Conservation (phyloP, 2,888 invertebrate genomes). For the Troides helena region DNA sequence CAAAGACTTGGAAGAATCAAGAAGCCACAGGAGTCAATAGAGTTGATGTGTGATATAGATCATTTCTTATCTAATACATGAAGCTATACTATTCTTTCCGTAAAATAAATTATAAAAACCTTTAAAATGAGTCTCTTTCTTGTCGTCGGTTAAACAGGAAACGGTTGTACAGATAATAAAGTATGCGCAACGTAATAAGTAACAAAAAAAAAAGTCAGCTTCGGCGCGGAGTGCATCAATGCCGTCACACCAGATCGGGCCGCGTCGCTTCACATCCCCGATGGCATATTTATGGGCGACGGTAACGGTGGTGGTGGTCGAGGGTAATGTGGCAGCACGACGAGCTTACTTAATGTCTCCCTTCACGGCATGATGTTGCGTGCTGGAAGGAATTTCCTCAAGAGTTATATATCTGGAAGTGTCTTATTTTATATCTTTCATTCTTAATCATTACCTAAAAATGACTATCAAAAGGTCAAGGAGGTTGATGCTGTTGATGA, state of each 20-base stretch:
- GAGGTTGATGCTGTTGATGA: too few relatives aligned
- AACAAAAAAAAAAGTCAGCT: neutral
- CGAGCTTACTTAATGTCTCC: conserved; percentile 52
- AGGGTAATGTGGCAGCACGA: conserved; percentile 57
- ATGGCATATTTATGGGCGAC: conserved; percentile 32
- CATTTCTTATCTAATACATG: too few relatives aligned
- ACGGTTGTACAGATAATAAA: neutral
- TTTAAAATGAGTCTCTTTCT: too few relatives aligned
- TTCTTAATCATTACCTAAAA: too few relatives aligned
- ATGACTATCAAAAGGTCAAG: too few relatives aligned
- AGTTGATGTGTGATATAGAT: too few relatives aligned
- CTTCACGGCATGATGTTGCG: conserved; percentile 53
- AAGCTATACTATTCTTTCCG: too few relatives aligned
- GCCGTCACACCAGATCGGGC: conserved; percentile 14
- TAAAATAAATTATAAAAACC: too few relatives aligned
- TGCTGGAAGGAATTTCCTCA: conserved; percentile 35
- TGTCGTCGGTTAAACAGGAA: neutral
- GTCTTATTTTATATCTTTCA: neutral
- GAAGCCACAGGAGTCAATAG: too few relatives aligned
- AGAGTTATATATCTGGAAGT: conserved; percentile 15
- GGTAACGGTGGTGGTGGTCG: conserved; percentile 33
- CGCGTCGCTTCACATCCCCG: conserved; percentile 25
- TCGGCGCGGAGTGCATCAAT: neutral
- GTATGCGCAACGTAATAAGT: neutral
- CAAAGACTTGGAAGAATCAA: too few relatives aligned